Percentiles rank a stretch among this genome's conserved stretches.
Conservation (phyloP, 2,888 invertebrate genomes). For the Philhelius pedissequus region DNA sequence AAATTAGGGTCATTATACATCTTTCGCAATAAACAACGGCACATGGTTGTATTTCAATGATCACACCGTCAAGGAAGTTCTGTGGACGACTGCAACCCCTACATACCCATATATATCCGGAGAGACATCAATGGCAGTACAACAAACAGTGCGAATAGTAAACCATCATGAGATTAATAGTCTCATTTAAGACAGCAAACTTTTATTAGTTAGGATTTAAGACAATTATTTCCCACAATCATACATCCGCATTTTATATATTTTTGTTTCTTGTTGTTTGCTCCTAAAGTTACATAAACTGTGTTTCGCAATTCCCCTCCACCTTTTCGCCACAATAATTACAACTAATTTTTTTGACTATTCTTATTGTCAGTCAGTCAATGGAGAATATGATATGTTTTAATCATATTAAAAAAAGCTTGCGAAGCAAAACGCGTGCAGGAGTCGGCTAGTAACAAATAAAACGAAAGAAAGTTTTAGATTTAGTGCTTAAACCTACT, state of each 20-base stretch:
- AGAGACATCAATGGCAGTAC: constrained; percentile 79
- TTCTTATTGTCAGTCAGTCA: not conserved
- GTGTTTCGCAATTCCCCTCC: not conserved
- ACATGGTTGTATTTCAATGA: constrained; percentile 94
- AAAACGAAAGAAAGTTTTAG: no score
- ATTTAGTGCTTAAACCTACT: no score
- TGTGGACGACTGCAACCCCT: constrained; percentile 89
- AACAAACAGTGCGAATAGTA: constrained; percentile 55
- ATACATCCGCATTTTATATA: constrained; percentile 20
- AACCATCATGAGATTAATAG: constrained; percentile 59
- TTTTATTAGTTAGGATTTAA: constrained; percentile 66
- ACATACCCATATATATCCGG: constrained; percentile 91
- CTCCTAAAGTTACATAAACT: not conserved
- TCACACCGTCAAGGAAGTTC: constrained; percentile 84
- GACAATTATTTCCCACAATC: constrained; percentile 61
- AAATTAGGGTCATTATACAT: constrained; percentile 91
- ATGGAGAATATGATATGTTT: no score
- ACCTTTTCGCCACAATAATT: not conserved
- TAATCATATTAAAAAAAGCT: no score
- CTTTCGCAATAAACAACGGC: constrained; percentile 88
- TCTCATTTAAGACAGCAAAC: constrained; percentile 28
- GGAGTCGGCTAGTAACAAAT: no score
- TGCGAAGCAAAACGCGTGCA: no score
- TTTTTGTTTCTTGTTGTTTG: constrained; percentile 17
- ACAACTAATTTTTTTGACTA: constrained; percentile 6